Percentiles rank a stretch among this genome's conserved stretches.
Evolutionary conservation across 2,113 vertebrate genomes (phyloP).

Genomic region (Ophiodon elongatus): DNA sequence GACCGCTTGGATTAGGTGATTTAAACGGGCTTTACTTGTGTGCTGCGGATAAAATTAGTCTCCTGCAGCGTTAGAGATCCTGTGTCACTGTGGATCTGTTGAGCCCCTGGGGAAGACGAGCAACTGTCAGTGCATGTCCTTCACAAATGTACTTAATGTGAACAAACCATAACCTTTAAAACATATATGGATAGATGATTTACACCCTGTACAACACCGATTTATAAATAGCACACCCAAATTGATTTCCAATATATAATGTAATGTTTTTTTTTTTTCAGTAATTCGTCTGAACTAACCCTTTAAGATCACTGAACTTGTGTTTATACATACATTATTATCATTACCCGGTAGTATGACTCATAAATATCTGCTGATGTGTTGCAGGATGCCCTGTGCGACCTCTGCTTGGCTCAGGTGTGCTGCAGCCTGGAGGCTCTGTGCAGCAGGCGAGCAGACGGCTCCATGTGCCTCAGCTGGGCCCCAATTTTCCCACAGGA

Average conservation of each 20-base stretch:
- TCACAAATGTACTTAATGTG: not conserved
- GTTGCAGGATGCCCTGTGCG: conserved; percentile 90
- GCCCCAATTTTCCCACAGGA: conserved; percentile 93
- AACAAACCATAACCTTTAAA: not conserved
- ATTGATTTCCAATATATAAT: not conserved
- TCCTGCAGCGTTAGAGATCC: conserved; percentile 49
- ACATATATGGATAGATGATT: not conserved
- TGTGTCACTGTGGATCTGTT: conserved; percentile 51
- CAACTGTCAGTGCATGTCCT: conserved; percentile 1
- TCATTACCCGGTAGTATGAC: not conserved
- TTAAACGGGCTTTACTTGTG: conserved; percentile 66
- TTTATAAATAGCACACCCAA: not conserved
- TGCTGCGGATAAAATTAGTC: conserved; percentile 75
- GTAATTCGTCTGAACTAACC: not conserved
- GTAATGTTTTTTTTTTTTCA: not conserved
- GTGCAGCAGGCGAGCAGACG: conserved; percentile 90
- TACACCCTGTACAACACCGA: not conserved
- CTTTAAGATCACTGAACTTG: not conserved
- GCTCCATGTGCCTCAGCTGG: conserved; percentile 89
- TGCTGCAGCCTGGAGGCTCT: conserved; percentile 90
- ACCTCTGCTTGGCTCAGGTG: conserved; percentile 92
- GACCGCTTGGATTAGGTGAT: conserved; percentile 64
- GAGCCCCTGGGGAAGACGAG: conserved; percentile 14
- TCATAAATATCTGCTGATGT: not conserved
- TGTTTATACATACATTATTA: not conserved